A percentile compares a stretch with the other conserved stretches of the same genome.
phyloP scores from a whole-genome alignment of 1,140 invertebrate genomes.

The Littorina saxatilis region DNA sequence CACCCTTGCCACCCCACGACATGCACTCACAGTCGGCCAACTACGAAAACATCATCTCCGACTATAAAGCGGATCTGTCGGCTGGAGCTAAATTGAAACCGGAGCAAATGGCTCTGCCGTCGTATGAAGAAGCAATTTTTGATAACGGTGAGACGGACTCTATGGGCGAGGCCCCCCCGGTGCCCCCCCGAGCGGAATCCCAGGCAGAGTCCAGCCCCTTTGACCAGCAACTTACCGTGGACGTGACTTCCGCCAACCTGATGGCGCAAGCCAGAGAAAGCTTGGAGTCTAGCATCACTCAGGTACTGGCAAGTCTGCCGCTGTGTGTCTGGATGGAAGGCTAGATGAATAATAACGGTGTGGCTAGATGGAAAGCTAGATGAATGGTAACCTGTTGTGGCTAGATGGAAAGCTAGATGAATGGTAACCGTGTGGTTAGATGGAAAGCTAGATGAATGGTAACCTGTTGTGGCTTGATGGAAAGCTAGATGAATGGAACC shows the following conservation, averaged over 20 bases:
- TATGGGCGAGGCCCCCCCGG: slow-evolving; percentile 55
- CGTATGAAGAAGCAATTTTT: slow-evolving; percentile 31
- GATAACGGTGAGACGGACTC: slow-evolving; percentile 49
- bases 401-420: too few relatives aligned
- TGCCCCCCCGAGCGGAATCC: slow-evolving; percentile 53
- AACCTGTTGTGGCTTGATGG: too few relatives aligned
- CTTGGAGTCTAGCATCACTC: neutral
- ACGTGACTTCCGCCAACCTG: slow-evolving; percentile 26
- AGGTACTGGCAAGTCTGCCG: slow-evolving; percentile 7
- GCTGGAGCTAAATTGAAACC: neutral
- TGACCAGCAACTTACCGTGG: slow-evolving; percentile 14
- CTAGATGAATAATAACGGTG: too few relatives aligned
- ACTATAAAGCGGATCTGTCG: neutral
- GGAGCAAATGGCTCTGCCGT: slow-evolving; percentile 12
- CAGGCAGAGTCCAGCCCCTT: slow-evolving; percentile 12
- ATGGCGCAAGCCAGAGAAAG: neutral
- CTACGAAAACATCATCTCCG: slow-evolving; percentile 27
- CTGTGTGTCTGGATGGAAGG: neutral
- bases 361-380: too few relatives aligned
- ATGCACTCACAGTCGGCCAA: neutral
- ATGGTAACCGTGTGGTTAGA: too few relatives aligned
- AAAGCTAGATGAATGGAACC: too few relatives aligned
- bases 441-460: too few relatives aligned
- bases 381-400: too few relatives aligned
- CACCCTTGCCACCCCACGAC: slow-evolving; percentile 32